phyloP scores from a whole-genome alignment of 1,140 invertebrate genomes.

The Hyles vespertilio region DNA sequence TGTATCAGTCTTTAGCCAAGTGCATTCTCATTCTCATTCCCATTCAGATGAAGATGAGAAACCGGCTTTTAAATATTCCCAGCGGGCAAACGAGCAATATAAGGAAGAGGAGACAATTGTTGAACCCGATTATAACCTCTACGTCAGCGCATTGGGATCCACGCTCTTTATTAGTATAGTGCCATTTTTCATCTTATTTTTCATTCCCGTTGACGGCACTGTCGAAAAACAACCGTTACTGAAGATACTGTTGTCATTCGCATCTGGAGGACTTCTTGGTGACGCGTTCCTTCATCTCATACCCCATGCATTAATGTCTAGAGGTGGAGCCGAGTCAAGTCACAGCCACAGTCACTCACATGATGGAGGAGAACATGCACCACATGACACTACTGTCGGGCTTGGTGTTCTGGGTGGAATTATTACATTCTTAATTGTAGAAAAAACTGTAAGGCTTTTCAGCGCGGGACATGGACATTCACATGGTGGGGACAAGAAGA shows the following conservation, averaged over 20 bases:
- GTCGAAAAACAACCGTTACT: slow-evolving; percentile 89
- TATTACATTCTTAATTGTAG: slow-evolving; percentile 92
- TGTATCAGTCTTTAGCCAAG: slow-evolving; percentile 42
- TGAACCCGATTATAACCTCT: slow-evolving; percentile 76
- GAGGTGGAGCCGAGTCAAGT: slow-evolving; percentile 61
- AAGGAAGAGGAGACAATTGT: slow-evolving; percentile 46
- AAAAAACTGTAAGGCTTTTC: slow-evolving; percentile 93
- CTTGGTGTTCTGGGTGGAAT: slow-evolving; percentile 94
- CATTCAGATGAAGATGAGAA: slow-evolving; percentile 76
- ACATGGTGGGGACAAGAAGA: slow-evolving; percentile 67
- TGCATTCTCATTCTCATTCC: slow-evolving; percentile 61
- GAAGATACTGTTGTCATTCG: slow-evolving; percentile 94
- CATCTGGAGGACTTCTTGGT: slow-evolving; percentile 94
- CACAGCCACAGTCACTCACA: slow-evolving; percentile 79
- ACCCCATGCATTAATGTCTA: slow-evolving; percentile 89
- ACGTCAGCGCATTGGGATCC: slow-evolving; percentile 90
- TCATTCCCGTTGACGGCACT: slow-evolving; percentile 94
- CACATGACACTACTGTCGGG: slow-evolving; percentile 90
- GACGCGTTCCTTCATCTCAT: slow-evolving; percentile 98
- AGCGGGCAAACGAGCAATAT: slow-evolving; percentile 79
- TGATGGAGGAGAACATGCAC: slow-evolving; percentile 67
- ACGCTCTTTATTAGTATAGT: slow-evolving; percentile 95
- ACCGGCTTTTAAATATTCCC: slow-evolving; percentile 85
- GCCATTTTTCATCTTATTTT: slow-evolving; percentile 94
- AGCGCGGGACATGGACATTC: slow-evolving; percentile 86